Evolutionary conservation across 1,140 invertebrate species (phyloP).

Genomic region (Bilobella aurantiaca): DNA sequence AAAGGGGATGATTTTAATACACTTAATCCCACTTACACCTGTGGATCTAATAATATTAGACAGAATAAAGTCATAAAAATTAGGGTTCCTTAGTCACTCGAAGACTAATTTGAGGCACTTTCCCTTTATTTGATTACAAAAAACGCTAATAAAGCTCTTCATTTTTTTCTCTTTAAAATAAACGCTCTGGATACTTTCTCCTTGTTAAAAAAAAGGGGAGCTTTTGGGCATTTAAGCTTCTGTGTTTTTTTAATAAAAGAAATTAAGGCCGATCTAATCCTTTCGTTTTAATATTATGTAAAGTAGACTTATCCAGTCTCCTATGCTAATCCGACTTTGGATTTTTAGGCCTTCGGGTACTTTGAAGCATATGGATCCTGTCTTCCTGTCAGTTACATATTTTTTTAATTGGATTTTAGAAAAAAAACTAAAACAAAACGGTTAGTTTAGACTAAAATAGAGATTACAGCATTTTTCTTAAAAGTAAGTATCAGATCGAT

Average conservation of each 20-base stretch:
- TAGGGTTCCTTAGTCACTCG: too few relatives aligned
- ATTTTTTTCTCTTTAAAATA: neutral
- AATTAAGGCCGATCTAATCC: neutral
- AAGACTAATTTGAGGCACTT: too few relatives aligned
- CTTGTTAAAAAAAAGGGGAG: neutral
- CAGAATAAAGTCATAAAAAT: neutral
- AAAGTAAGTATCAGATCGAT: too few relatives aligned
- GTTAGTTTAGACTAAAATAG: too few relatives aligned
- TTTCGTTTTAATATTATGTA: neutral
- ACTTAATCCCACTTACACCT: conserved; percentile 6
- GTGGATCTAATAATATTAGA: conserved; percentile 5
- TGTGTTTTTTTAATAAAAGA: neutral
- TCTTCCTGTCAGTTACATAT: too few relatives aligned
- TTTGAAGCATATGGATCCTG: too few relatives aligned
- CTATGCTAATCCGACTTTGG: neutral
- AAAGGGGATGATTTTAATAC: neutral
- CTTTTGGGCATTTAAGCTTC: neutral
- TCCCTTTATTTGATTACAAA: conserved; percentile 3
- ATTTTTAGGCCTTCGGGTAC: too few relatives aligned
- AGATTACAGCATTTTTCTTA: too few relatives aligned
- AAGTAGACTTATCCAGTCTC: neutral
- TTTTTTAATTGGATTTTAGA: too few relatives aligned
- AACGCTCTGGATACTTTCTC: neutral
- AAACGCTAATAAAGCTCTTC: too few relatives aligned
- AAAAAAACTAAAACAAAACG: too few relatives aligned